These are phyloP conservation scores for Notothenia rossii DNA, from an alignment of 2,113 vertebrate genomes.

Conservation along the genomic window DNA sequence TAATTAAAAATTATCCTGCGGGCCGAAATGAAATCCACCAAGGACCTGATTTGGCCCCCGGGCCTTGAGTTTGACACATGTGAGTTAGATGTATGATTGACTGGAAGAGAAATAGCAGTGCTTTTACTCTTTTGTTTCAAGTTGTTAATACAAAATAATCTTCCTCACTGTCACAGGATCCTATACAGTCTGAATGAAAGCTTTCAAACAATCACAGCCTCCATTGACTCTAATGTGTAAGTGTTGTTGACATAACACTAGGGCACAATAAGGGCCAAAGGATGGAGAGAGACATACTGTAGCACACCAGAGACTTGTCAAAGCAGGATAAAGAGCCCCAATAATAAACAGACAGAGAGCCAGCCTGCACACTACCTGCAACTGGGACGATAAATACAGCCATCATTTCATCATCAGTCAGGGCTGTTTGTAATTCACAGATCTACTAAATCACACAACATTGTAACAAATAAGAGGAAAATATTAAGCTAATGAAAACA, in stretches of 20 bases:
- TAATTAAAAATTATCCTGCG: too few relatives aligned
- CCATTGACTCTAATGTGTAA: background rate
- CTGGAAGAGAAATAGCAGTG: constrained; percentile 4
- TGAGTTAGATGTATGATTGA: background rate
- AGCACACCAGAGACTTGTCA: background rate
- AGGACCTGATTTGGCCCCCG: too few relatives aligned
- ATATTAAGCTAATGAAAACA: background rate
- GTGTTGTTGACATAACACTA: background rate
- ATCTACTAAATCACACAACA: background rate
- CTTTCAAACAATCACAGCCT: background rate
- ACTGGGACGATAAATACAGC: background rate
- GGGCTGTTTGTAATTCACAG: background rate
- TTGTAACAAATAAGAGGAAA: background rate
- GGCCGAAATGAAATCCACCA: too few relatives aligned
- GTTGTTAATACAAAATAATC: too few relatives aligned
- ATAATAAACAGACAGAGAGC: background rate
- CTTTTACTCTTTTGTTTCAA: background rate
- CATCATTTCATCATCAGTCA: background rate
- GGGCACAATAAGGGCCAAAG: background rate
- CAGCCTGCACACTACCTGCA: background rate
- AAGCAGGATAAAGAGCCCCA: background rate
- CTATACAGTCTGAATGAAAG: background rate
- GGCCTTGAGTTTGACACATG: too few relatives aligned
- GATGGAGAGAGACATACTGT: background rate
- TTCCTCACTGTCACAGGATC: background rate